Evolutionary conservation across 1,140 invertebrate genomes (phyloP).

Genomic region (Platyscapa corneri): DNA sequence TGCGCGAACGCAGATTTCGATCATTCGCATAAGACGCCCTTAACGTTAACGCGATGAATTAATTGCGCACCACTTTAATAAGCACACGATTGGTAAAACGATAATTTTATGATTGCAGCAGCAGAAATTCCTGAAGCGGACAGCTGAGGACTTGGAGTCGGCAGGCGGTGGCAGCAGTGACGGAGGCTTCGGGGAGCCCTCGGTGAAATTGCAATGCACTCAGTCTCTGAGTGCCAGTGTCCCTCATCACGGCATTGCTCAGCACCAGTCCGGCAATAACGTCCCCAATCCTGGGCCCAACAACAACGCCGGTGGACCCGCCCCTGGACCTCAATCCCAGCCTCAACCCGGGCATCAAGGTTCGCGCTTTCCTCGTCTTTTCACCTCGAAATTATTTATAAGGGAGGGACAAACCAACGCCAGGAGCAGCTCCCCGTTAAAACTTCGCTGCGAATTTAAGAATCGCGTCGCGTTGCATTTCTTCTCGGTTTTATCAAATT

Average conservation of each 20-base stretch:
- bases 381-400: no score
- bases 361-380: background rate
- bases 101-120: conserved; percentile 77
- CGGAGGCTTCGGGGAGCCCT: conserved; percentile 79
- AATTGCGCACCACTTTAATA: background rate
- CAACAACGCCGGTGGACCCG: background rate
- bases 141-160: conserved; percentile 81
- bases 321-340: conserved; percentile 2
- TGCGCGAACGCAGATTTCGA: no score
- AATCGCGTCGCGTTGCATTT: no score
- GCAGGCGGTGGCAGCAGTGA: conserved; percentile 73
- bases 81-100: background rate
- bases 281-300: conserved; percentile 57
- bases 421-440: no score
- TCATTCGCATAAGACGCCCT: no score
- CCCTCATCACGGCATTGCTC: conserved; percentile 65
- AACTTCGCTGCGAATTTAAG: no score
- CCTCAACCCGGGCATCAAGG: conserved; percentile 35
- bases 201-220: conserved; percentile 85
- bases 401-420: no score
- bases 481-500: no score
- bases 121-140: conserved; percentile 86
- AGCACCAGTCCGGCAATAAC: conserved; percentile 65
- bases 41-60: no score
- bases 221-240: conserved; percentile 72